Evolutionary conservation across 1,140 invertebrate genomes (phyloP).

Genomic region (Neodiprion fabricii): DNA sequence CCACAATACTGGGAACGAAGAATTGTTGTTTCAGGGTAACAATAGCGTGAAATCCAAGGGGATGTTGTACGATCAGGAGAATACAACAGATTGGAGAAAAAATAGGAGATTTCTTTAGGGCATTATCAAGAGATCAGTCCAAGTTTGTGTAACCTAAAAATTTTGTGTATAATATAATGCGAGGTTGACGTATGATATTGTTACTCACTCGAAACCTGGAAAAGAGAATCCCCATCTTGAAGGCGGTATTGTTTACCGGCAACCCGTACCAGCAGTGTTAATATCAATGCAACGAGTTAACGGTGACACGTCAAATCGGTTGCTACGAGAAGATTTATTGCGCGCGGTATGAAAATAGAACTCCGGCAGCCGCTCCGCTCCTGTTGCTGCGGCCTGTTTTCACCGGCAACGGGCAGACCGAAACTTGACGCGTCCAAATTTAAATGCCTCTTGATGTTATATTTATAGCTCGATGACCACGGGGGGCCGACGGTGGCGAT

Average conservation of each 20-base stretch:
- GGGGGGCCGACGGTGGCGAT: background rate
- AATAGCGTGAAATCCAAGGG: no score
- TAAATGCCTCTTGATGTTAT: background rate
- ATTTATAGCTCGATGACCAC: background rate
- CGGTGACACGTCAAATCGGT: background rate
- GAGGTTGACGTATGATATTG: conserved; percentile 10
- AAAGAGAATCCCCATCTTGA: conserved; percentile 51
- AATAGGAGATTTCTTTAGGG: no score
- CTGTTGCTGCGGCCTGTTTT: background rate
- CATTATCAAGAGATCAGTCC: no score
- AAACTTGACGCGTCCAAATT: background rate
- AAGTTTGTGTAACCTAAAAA: conserved; percentile 27
- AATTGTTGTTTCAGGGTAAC: no score
- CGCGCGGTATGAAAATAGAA: background rate
- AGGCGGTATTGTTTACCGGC: no score
- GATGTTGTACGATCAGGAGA: no score
- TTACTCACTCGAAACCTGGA: conserved; percentile 58
- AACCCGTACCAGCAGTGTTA: background rate
- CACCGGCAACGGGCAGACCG: background rate
- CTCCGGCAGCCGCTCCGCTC: background rate
- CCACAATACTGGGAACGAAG: no score
- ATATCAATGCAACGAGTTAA: background rate
- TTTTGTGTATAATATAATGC: conserved; percentile 18
- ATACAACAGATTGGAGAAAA: no score
- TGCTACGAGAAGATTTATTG: background rate